Evolutionary conservation across 2,797 vertebrate species (phyloP), one percentile per base, ranked within the genome.

Genomic region (Myripristis murdjan): DNA sequence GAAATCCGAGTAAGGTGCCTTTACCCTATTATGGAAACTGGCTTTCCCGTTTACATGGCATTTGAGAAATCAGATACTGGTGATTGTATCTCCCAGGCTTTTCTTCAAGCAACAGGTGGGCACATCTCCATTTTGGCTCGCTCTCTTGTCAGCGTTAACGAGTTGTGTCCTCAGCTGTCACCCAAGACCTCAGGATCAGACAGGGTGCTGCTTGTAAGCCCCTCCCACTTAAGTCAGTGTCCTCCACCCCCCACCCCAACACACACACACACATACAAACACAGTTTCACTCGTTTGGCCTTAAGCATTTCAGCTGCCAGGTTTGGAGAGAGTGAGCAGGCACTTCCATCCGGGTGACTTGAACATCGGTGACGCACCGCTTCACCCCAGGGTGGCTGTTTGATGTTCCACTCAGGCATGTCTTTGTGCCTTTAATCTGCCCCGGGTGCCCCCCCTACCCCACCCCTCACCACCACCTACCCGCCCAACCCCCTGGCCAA

Each of bases 391-490:
- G 8, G 54, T 41, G 54, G 64, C 69, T 86, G 86, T 86, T 91
- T 89, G 83, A 90, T 91, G 87, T 90, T 90, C 78, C 89, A 70
- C 75, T 78, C 39, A 44, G 56, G 59, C 24, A 54, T 64, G 63
- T 82, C 76, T 87, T 77, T 86, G 77, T 83, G 72, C 81, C 67
- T 89, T 78, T 81, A 74, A 84, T 89, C 68, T 77, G 73, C 53
- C 14, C 48, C 2, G 39, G 46, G 53, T 73, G 54, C 22, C 53
- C 5, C 65, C n/a, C n/a, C 24, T 31, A 31, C 28, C 28, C 20
- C 20, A n/a, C 41, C 15, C 41, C 15, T 0, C 43, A n/a, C n/a
- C 18, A 44, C 20, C n/a, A n/a, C n/a, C n/a, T n/a, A n/a, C n/a
- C n/a, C n/a, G n/a, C n/a, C n/a, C n/a, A n/a, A n/a, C n/a, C 44